Base-by-base conservation (phyloP, 1,140 invertebrate genomes). In the Homarus americanus region DNA sequence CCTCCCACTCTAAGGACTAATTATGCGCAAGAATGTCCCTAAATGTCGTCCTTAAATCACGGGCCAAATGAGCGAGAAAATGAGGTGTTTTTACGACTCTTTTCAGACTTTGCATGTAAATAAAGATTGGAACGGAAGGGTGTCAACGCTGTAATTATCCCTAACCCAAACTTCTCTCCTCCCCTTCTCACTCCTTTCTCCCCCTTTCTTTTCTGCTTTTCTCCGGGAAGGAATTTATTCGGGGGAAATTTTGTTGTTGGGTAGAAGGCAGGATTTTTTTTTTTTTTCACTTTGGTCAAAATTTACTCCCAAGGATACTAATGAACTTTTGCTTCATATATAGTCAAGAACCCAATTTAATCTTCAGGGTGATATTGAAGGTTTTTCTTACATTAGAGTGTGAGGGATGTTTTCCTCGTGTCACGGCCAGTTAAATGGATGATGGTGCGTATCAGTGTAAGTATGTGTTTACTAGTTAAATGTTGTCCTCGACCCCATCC, bases 41-140 rank as follows among this genome's bases (percentile, higher is more conserved):
- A 87, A 87, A 87, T 80, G 86, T 87, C 86, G 58, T 36, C 86
- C 86, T 87, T 87, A 79, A 87, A 87, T 87, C 86, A 87, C 86
- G 58, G 49, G 75, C 58, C 76, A 87, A 87, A 87, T 87, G 86
- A 80, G 58, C 34, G 58, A 41, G 76, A 80, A 79, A 87, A 87
- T 87, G 63, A 87, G 86, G 85, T 78, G 86, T 79, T 87, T 87
- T 87, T 87, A 87, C 76, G 75, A 63, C 76, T 87, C 86, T 87
- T 78, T 79, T 32, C 75, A 20, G 41, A 79, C 75, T 87, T 87
- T 87, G 86, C 75, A 78, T 79, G 86, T 87, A 87, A 87, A 87
- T 87, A 87, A 87, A 79, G 75, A 66, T 87, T 66, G 44, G 58
- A 66, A 63, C 41, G 53, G 85, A 87, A 80, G 86, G 75, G 76